Evolutionary conservation across 1,140 invertebrate genomes (phyloP), one percentile per base, ranked within the genome.

Genomic region (Megathymus violae): DNA sequence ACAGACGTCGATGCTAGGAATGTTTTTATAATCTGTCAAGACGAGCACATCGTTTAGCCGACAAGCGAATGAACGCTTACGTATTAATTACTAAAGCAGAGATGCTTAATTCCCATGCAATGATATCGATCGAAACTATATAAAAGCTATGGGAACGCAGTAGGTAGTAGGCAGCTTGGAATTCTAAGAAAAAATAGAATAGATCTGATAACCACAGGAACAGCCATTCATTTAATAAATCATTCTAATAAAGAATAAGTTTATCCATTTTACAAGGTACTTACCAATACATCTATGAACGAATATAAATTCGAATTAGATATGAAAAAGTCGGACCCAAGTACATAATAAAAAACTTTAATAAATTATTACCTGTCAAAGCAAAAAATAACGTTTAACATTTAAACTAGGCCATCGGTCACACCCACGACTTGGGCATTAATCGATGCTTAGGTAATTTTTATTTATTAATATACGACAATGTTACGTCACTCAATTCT

Each of bases 401-500:
- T 50, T 16, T 17, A 50, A 36, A 51, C 3, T 19, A 46, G 40
- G 43, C 13, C 15, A 58, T 2, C 40, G 54, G n/a, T 27, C 16
- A 34, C 41, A 11, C 5, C 41, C 15, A 17, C 11, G 10, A 62
- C 52, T 51, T 51, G 25, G 14, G 19, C 5, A 64, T 54, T 58
- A 56, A 56, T 47, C 27, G 31, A 56, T 4, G 11, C 11, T 54
- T 59, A 41, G 54, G 5, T 65, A 51, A 72, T 62, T 69, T 67
- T 63, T 61, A 62, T 64, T 71, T 65, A 66, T 68, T 68, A 69
- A 47, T 59, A 19, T 62, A 44, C 69, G 58, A 61, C 36, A 46
- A 58, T 16, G 63, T 76, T 66, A 73, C 68, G 68, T 71, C 64
- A 78, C 73, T 68, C 43, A 44, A 75, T 72, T 71, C 62, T 76